These are phyloP conservation scores for Strongylocentrotus purpuratus DNA, from an alignment of 35 echinoderm and acorn worm species.

Conservation along the genomic window DNA sequence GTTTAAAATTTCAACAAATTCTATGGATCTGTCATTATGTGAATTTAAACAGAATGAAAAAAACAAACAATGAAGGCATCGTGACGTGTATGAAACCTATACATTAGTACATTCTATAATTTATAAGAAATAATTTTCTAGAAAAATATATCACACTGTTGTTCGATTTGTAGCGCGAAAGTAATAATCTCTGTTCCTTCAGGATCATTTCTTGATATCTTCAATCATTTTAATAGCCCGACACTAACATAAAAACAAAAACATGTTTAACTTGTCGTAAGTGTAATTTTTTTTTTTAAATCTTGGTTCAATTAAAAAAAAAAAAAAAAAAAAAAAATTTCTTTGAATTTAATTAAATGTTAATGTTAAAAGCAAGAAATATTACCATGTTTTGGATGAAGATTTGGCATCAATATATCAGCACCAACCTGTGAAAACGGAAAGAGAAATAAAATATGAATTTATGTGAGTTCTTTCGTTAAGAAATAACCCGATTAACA, in stretches of 20 bases:
- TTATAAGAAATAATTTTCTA: too few species aligned
- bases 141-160: too few species aligned
- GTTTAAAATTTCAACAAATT: background rate
- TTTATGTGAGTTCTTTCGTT: background rate
- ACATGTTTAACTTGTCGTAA: too few species aligned
- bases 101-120: too few species aligned
- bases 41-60: background rate
- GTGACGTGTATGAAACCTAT: background rate
- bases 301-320: too few species aligned
- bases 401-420: background rate
- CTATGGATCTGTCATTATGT: background rate
- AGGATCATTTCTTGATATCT: too few species aligned
- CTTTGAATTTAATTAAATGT: too few species aligned
- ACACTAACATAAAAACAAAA: too few species aligned
- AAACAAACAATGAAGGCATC: background rate
- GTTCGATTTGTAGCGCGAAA: too few species aligned
- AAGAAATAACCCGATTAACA: background rate
- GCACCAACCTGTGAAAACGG: background rate
- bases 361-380: background rate
- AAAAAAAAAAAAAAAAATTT: background rate
- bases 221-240: too few species aligned
- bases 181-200: too few species aligned
- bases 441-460: background rate
- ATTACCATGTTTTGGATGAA: slow-evolving; percentile 1
- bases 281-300: too few species aligned